Base-by-base conservation (phyloP, 2,888 invertebrate genomes). In the Latheticus oryzae region DNA sequence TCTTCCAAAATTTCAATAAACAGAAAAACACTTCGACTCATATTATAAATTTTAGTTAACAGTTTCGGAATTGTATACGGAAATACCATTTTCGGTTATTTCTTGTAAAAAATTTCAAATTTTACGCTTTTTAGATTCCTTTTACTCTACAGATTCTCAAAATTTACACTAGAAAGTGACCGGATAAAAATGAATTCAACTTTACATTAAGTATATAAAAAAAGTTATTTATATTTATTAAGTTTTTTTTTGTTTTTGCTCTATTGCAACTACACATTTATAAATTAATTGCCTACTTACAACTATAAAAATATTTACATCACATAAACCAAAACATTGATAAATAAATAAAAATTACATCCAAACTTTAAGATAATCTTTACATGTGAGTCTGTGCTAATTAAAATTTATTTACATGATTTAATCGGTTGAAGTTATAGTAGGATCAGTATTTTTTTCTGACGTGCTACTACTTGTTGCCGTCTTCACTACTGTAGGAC, bases 401-500 rank as follows among this genome's bases (percentile, higher is more conserved):
- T 24, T 42, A 42, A 52, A 42, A 52, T 23, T 15, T 48, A 48
- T 48, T 30, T 48, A 38, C 54, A 38, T n/a, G 7, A 24, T 17
- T 33, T 54, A 54, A 11, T 55, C 55, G 8, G 55, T 23, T 11
- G 48, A 21, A 5, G 54, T 48, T 48, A 55, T 55, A 30, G 33
- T 17, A 17, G 58, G 33, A 51, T 55, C 55, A n/a, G 55, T 9
- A 8, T 16, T 16, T 33, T 56, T 60, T 12, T 56, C 56, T 9
- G 28, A 1, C n/a, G 16, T 12, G 28, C 23, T 33, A 35, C 5
- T 1, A 33, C 30, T 35, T 8, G 55, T 33, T 37, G 67, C 21
- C 24, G 68, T 62, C 48, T 70, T 73, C 9, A 72, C 63, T n/a
- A 69, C 11, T 5, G 53, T 65, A 2, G 81, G 80, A 66, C 76